phyloP scores from a whole-genome alignment of 2,797 vertebrate genomes.

The Hypotaenidia philippensis region DNA sequence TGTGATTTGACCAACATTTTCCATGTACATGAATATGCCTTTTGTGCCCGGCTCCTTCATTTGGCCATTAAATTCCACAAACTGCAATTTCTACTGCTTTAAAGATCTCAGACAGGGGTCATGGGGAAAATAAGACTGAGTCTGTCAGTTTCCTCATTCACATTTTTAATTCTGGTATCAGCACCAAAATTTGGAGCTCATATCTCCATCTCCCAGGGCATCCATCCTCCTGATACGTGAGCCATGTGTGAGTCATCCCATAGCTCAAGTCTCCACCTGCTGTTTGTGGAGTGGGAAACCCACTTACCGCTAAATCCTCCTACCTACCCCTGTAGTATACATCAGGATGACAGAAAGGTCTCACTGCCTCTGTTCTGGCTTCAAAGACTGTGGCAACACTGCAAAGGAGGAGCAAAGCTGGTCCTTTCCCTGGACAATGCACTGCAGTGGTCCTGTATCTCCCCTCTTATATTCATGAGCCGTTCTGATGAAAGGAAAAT shows the following conservation, averaged over 20 bases:
- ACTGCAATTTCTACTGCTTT: background rate
- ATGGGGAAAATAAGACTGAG: background rate
- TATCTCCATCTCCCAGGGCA: background rate
- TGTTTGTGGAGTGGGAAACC: background rate
- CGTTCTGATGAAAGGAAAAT: background rate
- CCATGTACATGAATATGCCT: background rate
- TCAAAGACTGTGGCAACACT: background rate
- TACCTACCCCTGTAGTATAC: background rate
- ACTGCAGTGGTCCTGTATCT: background rate
- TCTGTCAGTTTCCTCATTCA: background rate
- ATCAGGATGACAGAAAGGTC: background rate
- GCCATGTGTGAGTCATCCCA: background rate
- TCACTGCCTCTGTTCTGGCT: background rate
- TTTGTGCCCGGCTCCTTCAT: background rate
- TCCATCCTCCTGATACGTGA: background rate
- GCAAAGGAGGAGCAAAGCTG: background rate
- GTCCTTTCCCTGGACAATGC: background rate
- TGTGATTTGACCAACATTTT: background rate
- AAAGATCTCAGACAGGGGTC: background rate
- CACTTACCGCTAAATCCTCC: background rate
- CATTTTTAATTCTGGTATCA: background rate
- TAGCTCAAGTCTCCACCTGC: background rate
- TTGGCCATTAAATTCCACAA: background rate
- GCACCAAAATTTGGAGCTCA: background rate
- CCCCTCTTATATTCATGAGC: background rate